These are phyloP conservation scores for Nixonia krombeini DNA, from an alignment of 1,140 invertebrate genomes.

Conservation along the genomic window DNA sequence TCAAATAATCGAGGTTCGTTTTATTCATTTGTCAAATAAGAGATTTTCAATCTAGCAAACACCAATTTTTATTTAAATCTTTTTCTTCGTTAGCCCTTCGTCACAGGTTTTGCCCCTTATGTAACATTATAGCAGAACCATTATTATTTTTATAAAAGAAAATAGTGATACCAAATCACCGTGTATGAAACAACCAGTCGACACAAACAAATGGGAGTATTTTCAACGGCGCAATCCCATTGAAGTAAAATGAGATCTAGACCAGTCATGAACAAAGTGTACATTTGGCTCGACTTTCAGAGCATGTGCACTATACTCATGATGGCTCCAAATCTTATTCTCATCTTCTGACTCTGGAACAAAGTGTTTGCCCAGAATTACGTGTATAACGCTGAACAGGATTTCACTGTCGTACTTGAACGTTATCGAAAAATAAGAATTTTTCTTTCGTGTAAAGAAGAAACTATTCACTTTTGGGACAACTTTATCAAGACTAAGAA, in stretches of 20 bases:
- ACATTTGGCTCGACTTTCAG: background rate
- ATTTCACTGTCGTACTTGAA: too few species aligned
- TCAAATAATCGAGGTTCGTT: too few species aligned
- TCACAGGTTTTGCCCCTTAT: background rate
- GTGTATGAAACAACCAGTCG: background rate
- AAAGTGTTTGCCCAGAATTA: background rate
- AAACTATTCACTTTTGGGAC: too few species aligned
- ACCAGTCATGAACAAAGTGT: background rate
- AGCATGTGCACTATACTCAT: background rate
- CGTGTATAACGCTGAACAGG: background rate
- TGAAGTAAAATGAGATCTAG: constrained; percentile 2
- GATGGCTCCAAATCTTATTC: background rate
- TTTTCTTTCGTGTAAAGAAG: too few species aligned
- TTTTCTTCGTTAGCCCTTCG: background rate
- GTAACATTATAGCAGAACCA: background rate
- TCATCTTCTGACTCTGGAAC: background rate
- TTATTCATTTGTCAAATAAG: too few species aligned
- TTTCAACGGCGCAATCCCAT: background rate
- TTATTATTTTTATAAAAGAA: background rate
- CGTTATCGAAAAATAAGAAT: too few species aligned
- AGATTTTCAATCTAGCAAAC: too few species aligned
- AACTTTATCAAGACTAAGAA: too few species aligned
- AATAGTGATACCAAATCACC: background rate
- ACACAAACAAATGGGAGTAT: background rate
- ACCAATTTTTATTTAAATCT: too few species aligned